A percentile compares a stretch with the other conserved stretches of the same genome.
Conservation (phyloP, 2,113 vertebrate genomes). For the Gavia stellata region DNA sequence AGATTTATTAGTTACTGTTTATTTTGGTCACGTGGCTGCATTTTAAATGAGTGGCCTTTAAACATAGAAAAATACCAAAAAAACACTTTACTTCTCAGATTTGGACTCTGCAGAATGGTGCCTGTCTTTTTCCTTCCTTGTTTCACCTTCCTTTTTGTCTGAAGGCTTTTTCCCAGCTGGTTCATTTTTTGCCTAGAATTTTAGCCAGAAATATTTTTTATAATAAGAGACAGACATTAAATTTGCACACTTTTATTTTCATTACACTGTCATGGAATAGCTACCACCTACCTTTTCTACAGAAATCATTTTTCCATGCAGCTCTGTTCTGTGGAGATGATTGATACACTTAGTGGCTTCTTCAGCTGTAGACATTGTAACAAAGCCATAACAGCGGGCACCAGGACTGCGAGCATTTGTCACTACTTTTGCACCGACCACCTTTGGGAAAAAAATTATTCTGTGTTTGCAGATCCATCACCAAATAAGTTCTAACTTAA, state of each 20-base stretch:
- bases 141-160: slow-evolving; percentile 80
- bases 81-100: slow-evolving; percentile 76
- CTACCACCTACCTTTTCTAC: slow-evolving; percentile 83
- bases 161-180: slow-evolving; percentile 89
- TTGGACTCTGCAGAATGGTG: slow-evolving; percentile 85
- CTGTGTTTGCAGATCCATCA: background rate
- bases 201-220: background rate
- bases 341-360: slow-evolving; percentile 92
- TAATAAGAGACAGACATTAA: background rate
- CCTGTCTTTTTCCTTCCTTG: slow-evolving; percentile 79
- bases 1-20: background rate
- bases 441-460: slow-evolving; percentile 63
- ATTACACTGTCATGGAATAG: background rate
- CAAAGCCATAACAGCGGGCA: slow-evolving; percentile 94
- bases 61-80: background rate
- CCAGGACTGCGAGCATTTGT: slow-evolving; percentile 96
- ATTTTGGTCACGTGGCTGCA: background rate
- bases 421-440: slow-evolving; percentile 95
- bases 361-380: slow-evolving; percentile 92
- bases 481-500: background rate
- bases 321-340: slow-evolving; percentile 92
- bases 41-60: background rate
- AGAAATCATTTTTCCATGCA: slow-evolving; percentile 97
- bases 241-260: background rate
- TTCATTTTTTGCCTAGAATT: slow-evolving; percentile 91